Evolutionary conservation across 2,888 invertebrate genomes (phyloP).

Genomic region (Cataglyphis rosenhaueri): DNA sequence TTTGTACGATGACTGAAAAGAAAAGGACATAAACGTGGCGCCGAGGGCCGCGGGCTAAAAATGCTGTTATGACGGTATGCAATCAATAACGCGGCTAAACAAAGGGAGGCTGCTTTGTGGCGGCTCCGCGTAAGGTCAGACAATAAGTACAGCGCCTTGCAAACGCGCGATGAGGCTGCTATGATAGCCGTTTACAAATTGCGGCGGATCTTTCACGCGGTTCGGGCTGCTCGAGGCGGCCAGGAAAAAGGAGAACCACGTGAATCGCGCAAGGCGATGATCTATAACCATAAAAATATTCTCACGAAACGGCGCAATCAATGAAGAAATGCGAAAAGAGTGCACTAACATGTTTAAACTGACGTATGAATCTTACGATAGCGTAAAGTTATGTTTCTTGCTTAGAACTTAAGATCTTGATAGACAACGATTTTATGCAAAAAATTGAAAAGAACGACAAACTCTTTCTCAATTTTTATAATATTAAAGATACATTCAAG

Average conservation of each 20-base stretch:
- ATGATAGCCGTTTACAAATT: conserved; percentile 58
- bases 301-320: conserved; percentile 32
- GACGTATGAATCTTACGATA: conserved; percentile 3
- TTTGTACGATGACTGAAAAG: background rate
- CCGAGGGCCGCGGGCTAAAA: conserved; percentile 46
- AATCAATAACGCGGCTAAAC: conserved; percentile 68
- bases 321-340: conserved; percentile 14
- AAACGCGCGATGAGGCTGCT: conserved; percentile 44
- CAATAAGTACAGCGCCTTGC: conserved; percentile 49
- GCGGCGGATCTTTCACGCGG: conserved; percentile 54
- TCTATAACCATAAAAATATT: conserved; percentile 41
- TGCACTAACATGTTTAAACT: background rate
- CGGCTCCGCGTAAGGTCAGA: conserved; percentile 55
- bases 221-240: conserved; percentile 38
- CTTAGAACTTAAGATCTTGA: background rate
- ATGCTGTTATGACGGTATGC: conserved; percentile 48
- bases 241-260: conserved; percentile 31
- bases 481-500: too few relatives aligned
- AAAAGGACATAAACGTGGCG: conserved; percentile 49
- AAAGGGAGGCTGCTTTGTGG: conserved; percentile 64
- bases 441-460: background rate
- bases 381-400: background rate
- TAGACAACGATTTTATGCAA: too few relatives aligned
- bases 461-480: background rate
- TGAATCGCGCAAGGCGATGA: conserved; percentile 47